Evolutionary conservation across 2,888 invertebrate genomes (phyloP), one percentile per base, ranked within the genome.

Genomic region (Drosophila quasianomalipes): DNA sequence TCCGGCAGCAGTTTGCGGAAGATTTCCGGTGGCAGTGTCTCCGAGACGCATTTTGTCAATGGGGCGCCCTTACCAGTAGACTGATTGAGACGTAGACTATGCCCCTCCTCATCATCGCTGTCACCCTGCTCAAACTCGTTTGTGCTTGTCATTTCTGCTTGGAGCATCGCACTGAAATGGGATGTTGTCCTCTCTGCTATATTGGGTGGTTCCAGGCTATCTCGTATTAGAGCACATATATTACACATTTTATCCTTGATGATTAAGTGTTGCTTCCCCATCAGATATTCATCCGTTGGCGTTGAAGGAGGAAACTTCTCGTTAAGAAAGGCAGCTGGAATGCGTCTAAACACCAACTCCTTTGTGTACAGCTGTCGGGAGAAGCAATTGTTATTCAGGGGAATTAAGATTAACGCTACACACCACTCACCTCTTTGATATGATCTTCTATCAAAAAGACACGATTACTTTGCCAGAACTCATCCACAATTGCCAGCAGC

Each of bases 231-330:
- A 0, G 44, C 16, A 39, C 87, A 89, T 4, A 91, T 79, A 4
- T 47, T 71, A 0, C 26, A 51, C 3, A 92, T 16, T 55, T 91
- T 92, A 1, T 88, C 85, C 69, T 82, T 90, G 31, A 92, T 80
- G 30, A 83, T 85, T 54, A 85, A 58, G 57, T 92, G 92, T 62
- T 92, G 91, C 22, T 82, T 87, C 5, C 82, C 82, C 92, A 92
- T 92, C 19, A 90, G 65, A 6, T 83, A 83, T 67, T 78, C 77
- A 33, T 92, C 92, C 5, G 79, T 79, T n/a, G 86, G 71, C n/a
- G 91, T 92, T 2, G 91, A 83, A 0, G 91, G 70, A 1, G 92
- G 87, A 68, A 92, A 92, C 64, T 91, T 91, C 26, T 92, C 92
- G 66, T 92, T 92, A 1, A 91, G 77, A 51, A 76, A 87, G 12